A percentile compares a stretch with the other conserved stretches of the same genome.
These are phyloP conservation scores for Mastomys coucha DNA, from an alignment of 2,113 vertebrate species.

Conservation along the genomic window DNA sequence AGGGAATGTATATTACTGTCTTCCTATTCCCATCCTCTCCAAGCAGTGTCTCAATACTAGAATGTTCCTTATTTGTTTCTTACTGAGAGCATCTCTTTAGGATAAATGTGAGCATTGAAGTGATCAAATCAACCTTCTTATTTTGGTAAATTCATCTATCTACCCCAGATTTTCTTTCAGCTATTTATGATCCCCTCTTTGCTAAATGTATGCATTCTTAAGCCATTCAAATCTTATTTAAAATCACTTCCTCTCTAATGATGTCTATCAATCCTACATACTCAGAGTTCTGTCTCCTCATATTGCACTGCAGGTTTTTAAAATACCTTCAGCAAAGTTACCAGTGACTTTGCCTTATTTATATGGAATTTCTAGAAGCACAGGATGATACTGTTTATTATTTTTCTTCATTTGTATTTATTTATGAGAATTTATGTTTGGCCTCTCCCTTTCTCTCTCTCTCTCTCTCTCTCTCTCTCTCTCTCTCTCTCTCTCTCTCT, in stretches of 20 bases:
- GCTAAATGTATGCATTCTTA: not conserved
- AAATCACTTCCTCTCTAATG: not conserved
- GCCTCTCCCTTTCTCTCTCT: not conserved
- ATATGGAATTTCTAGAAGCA: not conserved
- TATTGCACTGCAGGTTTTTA: not conserved
- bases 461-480: too few relatives aligned
- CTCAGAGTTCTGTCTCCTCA: not conserved
- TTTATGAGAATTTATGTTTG: not conserved
- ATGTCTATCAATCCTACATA: not conserved
- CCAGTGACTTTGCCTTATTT: not conserved
- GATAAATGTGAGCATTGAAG: not conserved
- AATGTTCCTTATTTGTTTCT: not conserved
- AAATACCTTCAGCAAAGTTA: not conserved
- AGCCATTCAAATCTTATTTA: conserved; percentile 3
- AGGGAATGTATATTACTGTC: not conserved
- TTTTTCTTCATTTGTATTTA: not conserved
- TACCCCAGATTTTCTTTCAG: not conserved
- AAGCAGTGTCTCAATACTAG: not conserved
- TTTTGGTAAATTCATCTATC: not conserved
- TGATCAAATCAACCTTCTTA: not conserved
- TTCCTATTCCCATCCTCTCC: not conserved
- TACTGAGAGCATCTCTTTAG: not conserved
- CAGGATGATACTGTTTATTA: not conserved
- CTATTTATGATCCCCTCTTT: not conserved
- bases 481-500: too few relatives aligned